Evolutionary conservation across 2,113 vertebrate species (phyloP).

Genomic region (Sander lucioperca): DNA sequence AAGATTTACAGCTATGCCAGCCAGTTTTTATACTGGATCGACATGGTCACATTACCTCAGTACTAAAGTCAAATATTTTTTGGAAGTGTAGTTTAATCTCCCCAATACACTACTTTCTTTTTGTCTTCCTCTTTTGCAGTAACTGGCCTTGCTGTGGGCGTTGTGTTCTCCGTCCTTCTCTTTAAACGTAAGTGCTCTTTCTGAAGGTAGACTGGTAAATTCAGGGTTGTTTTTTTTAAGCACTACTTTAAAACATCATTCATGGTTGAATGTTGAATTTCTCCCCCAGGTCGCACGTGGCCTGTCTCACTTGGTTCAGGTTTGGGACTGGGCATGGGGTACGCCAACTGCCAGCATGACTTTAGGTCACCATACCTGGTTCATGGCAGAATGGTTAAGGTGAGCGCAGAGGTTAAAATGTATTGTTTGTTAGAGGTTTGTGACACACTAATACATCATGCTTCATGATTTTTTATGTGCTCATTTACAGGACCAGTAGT

Average conservation of each 20-base stretch:
- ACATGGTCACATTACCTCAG: constrained; percentile 29
- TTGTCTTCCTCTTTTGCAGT: constrained; percentile 73
- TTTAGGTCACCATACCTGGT: constrained; percentile 90
- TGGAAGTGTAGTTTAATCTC: constrained; percentile 24
- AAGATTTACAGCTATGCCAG: constrained; percentile 53
- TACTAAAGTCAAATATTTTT: constrained; percentile 13
- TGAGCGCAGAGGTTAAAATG: constrained; percentile 61
- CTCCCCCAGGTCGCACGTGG: constrained; percentile 88
- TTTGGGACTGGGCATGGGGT: constrained; percentile 92
- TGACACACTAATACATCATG: constrained; percentile 13
- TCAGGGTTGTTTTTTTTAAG: neutral
- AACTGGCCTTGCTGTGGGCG: constrained; percentile 90
- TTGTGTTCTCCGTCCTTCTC: constrained; percentile 90
- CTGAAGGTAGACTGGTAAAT: neutral
- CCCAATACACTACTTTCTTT: neutral
- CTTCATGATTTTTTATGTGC: constrained; percentile 43
- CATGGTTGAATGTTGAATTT: constrained; percentile 10
- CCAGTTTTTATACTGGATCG: constrained; percentile 23
- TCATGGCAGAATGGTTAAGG: constrained; percentile 91
- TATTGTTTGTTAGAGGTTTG: constrained; percentile 16
- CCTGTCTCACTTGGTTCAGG: constrained; percentile 90
- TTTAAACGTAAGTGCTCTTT: constrained; percentile 91
- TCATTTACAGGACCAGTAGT: constrained; percentile 75
- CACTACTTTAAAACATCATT: neutral
- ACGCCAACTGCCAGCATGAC: constrained; percentile 94